phyloP scores from a whole-genome alignment of 1,140 invertebrate genomes.

The Eufriesea mexicana region DNA sequence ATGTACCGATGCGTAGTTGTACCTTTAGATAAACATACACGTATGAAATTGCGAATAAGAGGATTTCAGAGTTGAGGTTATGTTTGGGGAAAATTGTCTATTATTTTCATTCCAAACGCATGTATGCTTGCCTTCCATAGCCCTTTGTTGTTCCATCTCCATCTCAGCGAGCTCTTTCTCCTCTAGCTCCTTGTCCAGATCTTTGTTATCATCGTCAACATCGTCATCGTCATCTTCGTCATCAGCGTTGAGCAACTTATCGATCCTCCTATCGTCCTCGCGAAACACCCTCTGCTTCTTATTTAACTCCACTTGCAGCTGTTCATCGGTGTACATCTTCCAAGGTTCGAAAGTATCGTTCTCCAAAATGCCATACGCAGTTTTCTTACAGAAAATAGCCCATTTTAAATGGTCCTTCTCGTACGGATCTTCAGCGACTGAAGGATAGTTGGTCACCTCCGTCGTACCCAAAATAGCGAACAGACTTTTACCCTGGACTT shows the following conservation, averaged over 20 bases:
- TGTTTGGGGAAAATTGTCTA: not conserved
- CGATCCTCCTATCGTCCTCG: constrained; percentile 54
- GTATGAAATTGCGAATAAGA: too few relatives aligned
- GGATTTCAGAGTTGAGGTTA: too few relatives aligned
- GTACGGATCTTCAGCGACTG: constrained; percentile 32
- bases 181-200: not conserved
- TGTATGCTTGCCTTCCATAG: constrained; percentile 57
- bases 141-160: constrained; percentile 46
- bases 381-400: constrained; percentile 58
- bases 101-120: too few relatives aligned
- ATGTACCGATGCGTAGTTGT: constrained; percentile 78
- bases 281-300: constrained; percentile 52
- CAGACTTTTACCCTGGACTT: constrained; percentile 76
- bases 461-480: constrained; percentile 75
- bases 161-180: constrained; percentile 9
- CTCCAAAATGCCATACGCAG: constrained; percentile 36
- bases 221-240: constrained; percentile 60
- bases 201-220: too few relatives aligned
- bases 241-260: constrained; percentile 51
- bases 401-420: constrained; percentile 43
- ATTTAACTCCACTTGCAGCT: constrained; percentile 45
- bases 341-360: constrained; percentile 57
- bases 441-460: constrained; percentile 79
- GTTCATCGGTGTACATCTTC: constrained; percentile 40
- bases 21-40: constrained; percentile 72